Percentiles rank a stretch among this genome's conserved stretches.
These are phyloP conservation scores for Leptopilina boulardi DNA, from an alignment of 1,140 invertebrate genomes.

Conservation along the genomic window DNA sequence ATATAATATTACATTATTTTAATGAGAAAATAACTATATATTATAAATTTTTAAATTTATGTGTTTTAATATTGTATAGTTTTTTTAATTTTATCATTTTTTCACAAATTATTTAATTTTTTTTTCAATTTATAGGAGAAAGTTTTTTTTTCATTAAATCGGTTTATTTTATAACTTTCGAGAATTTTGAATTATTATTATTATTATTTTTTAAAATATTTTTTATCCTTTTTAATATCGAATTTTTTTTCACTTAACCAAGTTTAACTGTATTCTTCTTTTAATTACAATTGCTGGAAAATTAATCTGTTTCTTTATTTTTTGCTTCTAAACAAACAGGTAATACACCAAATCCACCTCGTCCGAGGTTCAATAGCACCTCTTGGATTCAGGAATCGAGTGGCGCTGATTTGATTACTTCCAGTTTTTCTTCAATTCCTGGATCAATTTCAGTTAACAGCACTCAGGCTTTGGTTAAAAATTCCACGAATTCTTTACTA, in stretches of 20 bases:
- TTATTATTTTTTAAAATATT: too few relatives aligned
- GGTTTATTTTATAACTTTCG: too few relatives aligned
- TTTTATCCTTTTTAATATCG: background rate
- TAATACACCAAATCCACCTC: constrained; percentile 72
- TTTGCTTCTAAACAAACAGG: too few relatives aligned
- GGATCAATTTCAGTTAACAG: constrained; percentile 50
- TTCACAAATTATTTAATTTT: too few relatives aligned
- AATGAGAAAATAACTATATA: too few relatives aligned
- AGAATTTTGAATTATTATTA: too few relatives aligned
- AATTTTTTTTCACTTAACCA: background rate
- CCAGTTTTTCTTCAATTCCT: constrained; percentile 54
- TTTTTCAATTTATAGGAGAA: too few relatives aligned
- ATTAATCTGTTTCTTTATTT: background rate
- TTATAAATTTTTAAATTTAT: too few relatives aligned
- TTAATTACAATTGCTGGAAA: background rate
- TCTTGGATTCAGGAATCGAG: constrained; percentile 63
- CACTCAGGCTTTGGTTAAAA: constrained; percentile 45
- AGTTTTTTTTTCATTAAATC: too few relatives aligned
- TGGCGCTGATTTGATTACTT: constrained; percentile 57
- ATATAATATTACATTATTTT: too few relatives aligned
- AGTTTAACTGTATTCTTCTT: background rate
- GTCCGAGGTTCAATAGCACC: constrained; percentile 75
- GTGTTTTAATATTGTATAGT: too few relatives aligned
- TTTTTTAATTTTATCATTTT: too few relatives aligned
- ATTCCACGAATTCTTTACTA: constrained; percentile 46